Evolutionary conservation across 2,113 vertebrate genomes (phyloP), one percentile per base, ranked within the genome.

Genomic region (Corythornis madagascariensis): DNA sequence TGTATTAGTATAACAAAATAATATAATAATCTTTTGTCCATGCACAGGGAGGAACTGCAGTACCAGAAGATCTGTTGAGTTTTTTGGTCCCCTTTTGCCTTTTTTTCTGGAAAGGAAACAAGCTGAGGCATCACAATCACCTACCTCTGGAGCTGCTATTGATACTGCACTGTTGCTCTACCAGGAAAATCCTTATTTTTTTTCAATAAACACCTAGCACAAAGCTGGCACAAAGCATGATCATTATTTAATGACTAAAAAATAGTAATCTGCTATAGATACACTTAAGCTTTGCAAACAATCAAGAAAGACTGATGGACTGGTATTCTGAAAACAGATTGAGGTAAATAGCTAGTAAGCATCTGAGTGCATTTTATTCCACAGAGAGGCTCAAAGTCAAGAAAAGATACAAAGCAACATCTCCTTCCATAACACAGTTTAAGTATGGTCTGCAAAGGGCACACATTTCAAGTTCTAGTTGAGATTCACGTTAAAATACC

Each of bases 171-270:
- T 35, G 61, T 89, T 95, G 57, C 59, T 91, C 80, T 89, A 72
- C 74, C 67, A 92, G 80, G 86, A 96, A 86, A 95, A 74, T 63
- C 84, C 56, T 86, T 79, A 72, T 78, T 57, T 95, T 95, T 76
- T 76, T 87, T 60, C 80, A 91, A 89, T 80, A 66, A 92, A 80
- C 74, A 91, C 66, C n/a, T 78, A 91, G 63, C 63, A 88, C 50
- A 92, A 80, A 72, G 50, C 83, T 89, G 66, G 48, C 65, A 88
- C 24, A 85, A 78, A 63, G 17, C n/a, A 65, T 78, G 89, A 93
- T 96, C 82, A 87, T 93, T 92, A 92, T 91, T 96, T 95, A 92
- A 90, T 84, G 66, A 90, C 80, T 64, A 42, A 55, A 84, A 93
- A 94, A 93, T 80, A 94, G 67, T 38, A 29, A 55, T 40, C 61